A percentile compares a stretch with the other conserved stretches of the same genome.
Conservation (phyloP, 2,113 vertebrate species). For the Triplophysa siluroides region DNA sequence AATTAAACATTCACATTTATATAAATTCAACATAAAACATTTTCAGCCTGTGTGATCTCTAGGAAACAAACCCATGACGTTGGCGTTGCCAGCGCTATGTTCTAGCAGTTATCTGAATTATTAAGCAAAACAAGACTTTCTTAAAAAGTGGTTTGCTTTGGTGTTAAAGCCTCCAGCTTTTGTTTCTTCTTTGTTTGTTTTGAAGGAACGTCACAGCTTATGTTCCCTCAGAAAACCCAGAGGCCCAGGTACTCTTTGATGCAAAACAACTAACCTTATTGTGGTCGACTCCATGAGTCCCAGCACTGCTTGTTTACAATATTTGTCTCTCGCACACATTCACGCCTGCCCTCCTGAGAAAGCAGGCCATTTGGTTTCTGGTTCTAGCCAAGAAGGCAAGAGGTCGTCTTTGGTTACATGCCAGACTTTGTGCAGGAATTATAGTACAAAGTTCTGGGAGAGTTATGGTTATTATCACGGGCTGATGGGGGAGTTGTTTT, state of each 20-base stretch:
- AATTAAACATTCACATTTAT: too few relatives aligned
- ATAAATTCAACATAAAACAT: too few relatives aligned
- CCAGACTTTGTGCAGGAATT: constrained; percentile 65
- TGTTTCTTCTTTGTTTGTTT: constrained; percentile 46
- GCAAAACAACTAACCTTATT: constrained; percentile 49
- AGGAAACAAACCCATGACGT: too few relatives aligned
- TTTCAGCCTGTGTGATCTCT: not conserved
- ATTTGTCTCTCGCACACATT: constrained; percentile 43
- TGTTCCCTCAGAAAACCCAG: constrained; percentile 37
- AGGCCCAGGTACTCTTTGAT: constrained; percentile 55
- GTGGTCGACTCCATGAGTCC: constrained; percentile 42
- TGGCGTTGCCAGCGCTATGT: not conserved
- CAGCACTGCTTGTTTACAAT: constrained; percentile 47
- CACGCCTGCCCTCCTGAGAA: constrained; percentile 55
- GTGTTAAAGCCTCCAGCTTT: constrained; percentile 31
- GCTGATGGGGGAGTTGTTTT: constrained; percentile 44
- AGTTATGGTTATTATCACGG: constrained; percentile 60
- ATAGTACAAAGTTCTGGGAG: constrained; percentile 51
- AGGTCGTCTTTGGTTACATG: constrained; percentile 63
- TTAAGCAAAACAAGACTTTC: constrained; percentile 47
- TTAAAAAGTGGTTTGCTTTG: constrained; percentile 14
- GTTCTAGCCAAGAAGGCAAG: constrained; percentile 38
- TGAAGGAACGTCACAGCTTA: constrained; percentile 35
- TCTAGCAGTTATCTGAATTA: constrained; percentile 29
- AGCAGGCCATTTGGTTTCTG: constrained; percentile 50